Evolutionary conservation across 2,113 vertebrate species (phyloP), one percentile per base, ranked within the genome.

Genomic region (Sylvietta virens): DNA sequence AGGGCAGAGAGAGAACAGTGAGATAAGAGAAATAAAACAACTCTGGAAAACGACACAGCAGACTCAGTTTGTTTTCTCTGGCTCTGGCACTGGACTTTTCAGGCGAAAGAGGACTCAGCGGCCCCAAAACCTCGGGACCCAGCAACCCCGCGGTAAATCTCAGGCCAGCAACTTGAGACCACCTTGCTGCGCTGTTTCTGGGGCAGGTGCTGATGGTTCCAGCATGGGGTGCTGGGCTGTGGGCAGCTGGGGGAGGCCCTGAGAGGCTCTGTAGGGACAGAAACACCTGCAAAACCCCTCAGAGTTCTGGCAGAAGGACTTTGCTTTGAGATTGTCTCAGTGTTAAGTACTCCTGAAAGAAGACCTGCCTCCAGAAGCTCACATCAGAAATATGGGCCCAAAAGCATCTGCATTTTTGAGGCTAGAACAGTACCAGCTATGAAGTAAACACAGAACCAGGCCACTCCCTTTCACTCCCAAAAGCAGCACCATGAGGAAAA

Each of bases 141-240:
- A n/a, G n/a, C n/a, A n/a, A n/a, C n/a, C n/a, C n/a, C n/a, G n/a
- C n/a, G n/a, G n/a, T n/a, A n/a, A n/a, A n/a, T n/a, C n/a, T n/a
- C n/a, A n/a, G n/a, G n/a, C n/a, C n/a, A n/a, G n/a, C n/a, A n/a
- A n/a, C n/a, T n/a, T n/a, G n/a, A n/a, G n/a, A n/a, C n/a, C n/a
- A n/a, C 2, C 4, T 13, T 80, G 14, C 30, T 45, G 2, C 0
- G 0, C 7, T 2, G 0, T 19, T 7, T 3, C 27, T 82, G 30
- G 14, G 12, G 13, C 6, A 60, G 7, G 4, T 9, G 15, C 14
- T 42, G 53, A 47, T 35, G 11, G 16, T 31, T 33, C 12, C 0
- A 0, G 4, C 3, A 15, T 14, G 26, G 13, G 4, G 4, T 39
- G 9, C n/a, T 44, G 65, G 30, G 50, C 7, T 3, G 3, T 85